phyloP scores from a whole-genome alignment of 1,140 invertebrate species.

The Catajapyx aquilonaris region DNA sequence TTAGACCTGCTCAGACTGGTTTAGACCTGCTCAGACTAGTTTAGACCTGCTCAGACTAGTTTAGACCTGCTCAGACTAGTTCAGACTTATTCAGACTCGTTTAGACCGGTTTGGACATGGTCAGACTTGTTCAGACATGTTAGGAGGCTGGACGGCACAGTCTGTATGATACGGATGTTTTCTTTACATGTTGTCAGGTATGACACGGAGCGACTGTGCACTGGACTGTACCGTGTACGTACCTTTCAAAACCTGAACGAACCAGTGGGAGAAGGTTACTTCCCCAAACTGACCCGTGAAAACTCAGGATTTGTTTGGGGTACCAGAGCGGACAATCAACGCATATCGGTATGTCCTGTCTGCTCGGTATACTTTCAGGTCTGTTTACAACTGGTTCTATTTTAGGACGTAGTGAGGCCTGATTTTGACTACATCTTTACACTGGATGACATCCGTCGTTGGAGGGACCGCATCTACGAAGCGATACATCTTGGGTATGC shows the following conservation, averaged over 20 bases:
- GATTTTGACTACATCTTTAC: conserved; percentile 44
- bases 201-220: conserved; percentile 42
- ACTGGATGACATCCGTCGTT: conserved; percentile 43
- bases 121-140: conserved; percentile 4
- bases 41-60: too few species aligned
- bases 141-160: too few species aligned
- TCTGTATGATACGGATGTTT: too few species aligned
- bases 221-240: conserved; percentile 30
- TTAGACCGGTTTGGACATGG: neutral
- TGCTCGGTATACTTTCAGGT: neutral
- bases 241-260: conserved; percentile 34
- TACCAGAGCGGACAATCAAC: conserved; percentile 31
- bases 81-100: too few species aligned
- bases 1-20: too few species aligned
- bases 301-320: conserved; percentile 40
- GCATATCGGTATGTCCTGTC: conserved; percentile 18
- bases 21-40: too few species aligned
- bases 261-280: conserved; percentile 43
- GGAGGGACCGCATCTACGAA: conserved; percentile 47
- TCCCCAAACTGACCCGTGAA: conserved; percentile 44
- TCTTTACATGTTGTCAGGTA: too few species aligned
- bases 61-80: too few species aligned
- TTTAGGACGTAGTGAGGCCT: conserved; percentile 35
- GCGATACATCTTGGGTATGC: conserved; percentile 45
- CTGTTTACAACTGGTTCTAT: neutral